Conservation (phyloP, 2,797 vertebrate genomes). For the Phoeniculus purpureus region DNA sequence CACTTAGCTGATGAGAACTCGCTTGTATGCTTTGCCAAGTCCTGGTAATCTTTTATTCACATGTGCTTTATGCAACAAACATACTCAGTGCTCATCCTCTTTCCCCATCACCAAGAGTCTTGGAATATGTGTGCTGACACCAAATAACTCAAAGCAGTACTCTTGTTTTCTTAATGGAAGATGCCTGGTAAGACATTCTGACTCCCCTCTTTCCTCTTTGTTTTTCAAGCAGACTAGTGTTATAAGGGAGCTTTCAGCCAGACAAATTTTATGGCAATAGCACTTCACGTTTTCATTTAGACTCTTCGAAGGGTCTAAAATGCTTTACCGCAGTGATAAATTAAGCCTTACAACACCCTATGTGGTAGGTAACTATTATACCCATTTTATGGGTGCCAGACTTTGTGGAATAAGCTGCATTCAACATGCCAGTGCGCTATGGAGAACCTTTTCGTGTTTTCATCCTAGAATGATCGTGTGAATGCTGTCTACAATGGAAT, state of each 20-base stretch:
- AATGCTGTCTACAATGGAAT: conserved; percentile 5
- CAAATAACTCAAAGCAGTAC: conserved; percentile 39
- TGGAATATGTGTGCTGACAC: conserved; percentile 31
- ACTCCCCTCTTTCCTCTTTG: not conserved
- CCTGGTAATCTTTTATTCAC: conserved; percentile 65
- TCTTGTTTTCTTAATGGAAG: conserved; percentile 4
- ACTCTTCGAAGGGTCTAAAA: conserved; percentile 28
- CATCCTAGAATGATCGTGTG: not conserved
- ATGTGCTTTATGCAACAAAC: conserved; percentile 52
- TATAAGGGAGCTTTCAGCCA: conserved; percentile 38
- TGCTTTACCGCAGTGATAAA: conserved; percentile 58
- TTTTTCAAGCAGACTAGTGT: conserved; percentile 6
- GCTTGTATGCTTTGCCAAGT: conserved; percentile 40
- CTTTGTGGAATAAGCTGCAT: conserved; percentile 4
- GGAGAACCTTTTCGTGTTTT: not conserved
- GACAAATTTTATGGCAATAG: conserved; percentile 39
- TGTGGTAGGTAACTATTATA: conserved; percentile 42
- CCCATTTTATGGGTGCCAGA: not conserved
- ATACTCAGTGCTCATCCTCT: conserved; percentile 20
- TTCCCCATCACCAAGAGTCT: conserved; percentile 7
- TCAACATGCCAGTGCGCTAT: not conserved
- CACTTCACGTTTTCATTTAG: not conserved
- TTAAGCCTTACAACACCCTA: conserved; percentile 6
- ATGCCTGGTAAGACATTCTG: not conserved
- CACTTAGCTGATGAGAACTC: conserved; percentile 23